phyloP scores from a whole-genome alignment of 2,797 vertebrate genomes.

The Fringilla coelebs region DNA sequence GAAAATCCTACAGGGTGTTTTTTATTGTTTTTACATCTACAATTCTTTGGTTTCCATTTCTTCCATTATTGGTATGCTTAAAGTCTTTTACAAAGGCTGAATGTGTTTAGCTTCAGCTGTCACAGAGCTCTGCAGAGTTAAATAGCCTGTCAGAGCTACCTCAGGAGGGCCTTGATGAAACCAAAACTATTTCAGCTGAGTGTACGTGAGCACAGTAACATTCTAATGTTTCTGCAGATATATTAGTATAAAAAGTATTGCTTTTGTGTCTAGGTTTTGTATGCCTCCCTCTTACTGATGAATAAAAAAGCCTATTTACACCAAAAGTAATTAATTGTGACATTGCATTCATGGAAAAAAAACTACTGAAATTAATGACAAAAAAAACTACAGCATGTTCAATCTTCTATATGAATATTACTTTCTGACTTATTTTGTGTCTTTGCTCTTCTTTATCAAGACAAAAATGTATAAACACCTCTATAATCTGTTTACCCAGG shows the following conservation, averaged over 20 bases:
- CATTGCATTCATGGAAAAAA: neutral
- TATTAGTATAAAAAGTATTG: neutral
- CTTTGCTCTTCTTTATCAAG: neutral
- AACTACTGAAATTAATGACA: neutral
- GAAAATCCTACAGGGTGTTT: neutral
- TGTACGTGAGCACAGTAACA: neutral
- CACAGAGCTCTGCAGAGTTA: constrained; percentile 1
- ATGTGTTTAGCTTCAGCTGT: constrained; percentile 25
- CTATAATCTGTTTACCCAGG: neutral
- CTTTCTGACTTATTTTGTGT: neutral
- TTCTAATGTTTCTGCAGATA: neutral
- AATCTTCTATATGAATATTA: neutral
- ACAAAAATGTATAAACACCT: neutral
- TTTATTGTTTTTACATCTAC: neutral
- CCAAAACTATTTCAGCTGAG: neutral
- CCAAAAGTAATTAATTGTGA: neutral
- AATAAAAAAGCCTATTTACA: neutral
- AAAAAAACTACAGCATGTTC: neutral
- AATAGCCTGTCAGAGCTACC: constrained; percentile 27
- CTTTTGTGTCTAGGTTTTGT: neutral
- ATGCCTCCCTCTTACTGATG: neutral
- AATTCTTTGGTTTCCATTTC: neutral
- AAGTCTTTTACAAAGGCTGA: constrained; percentile 4
- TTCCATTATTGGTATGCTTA: constrained; percentile 5
- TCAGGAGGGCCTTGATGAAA: constrained; percentile 20